phyloP scores from a whole-genome alignment of 2,888 invertebrate species.

The Clistopyga incitator region DNA sequence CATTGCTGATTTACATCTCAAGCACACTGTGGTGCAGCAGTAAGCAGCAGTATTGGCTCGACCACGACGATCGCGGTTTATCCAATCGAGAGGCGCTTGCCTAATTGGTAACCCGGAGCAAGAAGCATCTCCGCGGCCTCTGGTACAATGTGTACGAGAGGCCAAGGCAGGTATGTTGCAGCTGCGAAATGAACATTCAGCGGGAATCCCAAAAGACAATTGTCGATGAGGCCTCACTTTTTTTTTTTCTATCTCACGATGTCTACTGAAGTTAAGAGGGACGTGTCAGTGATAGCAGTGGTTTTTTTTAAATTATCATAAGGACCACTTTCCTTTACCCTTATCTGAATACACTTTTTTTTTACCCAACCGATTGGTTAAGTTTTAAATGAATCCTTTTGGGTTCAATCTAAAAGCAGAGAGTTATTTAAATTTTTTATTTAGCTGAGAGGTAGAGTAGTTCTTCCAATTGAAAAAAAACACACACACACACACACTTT shows the following conservation, averaged over 20 bases:
- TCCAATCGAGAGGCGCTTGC: conserved; percentile 67
- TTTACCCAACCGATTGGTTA: too few relatives aligned
- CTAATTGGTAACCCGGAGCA: conserved; percentile 67
- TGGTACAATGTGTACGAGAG: conserved; percentile 46
- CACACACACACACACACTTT: too few relatives aligned
- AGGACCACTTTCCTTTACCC: too few relatives aligned
- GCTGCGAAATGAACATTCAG: conserved; percentile 29
- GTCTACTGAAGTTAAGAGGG: background rate
- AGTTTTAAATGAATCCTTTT: too few relatives aligned
- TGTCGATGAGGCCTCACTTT: conserved; percentile 11
- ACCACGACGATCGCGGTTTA: conserved; percentile 51
- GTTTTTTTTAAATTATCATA: too few relatives aligned
- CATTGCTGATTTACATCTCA: conserved; percentile 60
- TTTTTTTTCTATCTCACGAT: background rate
- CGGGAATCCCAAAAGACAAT: background rate
- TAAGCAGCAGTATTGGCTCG: conserved; percentile 12
- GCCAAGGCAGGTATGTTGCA: conserved; percentile 29
- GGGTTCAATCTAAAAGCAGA: too few relatives aligned
- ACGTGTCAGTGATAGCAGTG: too few relatives aligned
- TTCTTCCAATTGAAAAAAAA: too few relatives aligned
- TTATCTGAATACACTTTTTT: too few relatives aligned
- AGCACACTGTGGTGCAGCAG: conserved; percentile 28
- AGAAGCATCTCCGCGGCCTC: conserved; percentile 50
- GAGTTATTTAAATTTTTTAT: too few relatives aligned
- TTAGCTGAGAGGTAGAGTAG: too few relatives aligned